Percentiles rank a stretch among this genome's conserved stretches.
These are phyloP conservation scores for Fundulus diaphanus DNA, from an alignment of 2,797 vertebrate species.

Conservation along the genomic window DNA sequence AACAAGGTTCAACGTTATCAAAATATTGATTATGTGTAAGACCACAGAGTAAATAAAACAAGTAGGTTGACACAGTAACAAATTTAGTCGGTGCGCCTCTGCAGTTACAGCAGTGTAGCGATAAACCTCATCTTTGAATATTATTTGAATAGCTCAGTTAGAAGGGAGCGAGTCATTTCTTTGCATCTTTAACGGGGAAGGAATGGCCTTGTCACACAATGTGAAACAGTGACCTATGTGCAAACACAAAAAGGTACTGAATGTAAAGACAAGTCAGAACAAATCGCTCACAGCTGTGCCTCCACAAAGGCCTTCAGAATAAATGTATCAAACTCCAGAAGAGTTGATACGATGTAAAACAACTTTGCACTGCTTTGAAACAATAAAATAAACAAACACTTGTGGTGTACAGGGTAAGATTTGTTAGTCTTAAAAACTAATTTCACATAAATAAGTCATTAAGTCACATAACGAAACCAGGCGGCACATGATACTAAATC, in stretches of 20 bases:
- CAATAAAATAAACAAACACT: too few species aligned
- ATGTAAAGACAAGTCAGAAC: neutral
- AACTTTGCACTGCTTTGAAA: neutral
- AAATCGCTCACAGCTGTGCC: neutral
- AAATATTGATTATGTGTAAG: neutral
- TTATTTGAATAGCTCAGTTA: constrained; percentile 73
- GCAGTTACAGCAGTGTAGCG: constrained; percentile 4
- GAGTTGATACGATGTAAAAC: neutral
- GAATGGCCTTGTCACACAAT: constrained; percentile 10
- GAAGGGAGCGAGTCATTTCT: constrained; percentile 21
- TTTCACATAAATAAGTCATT: too few species aligned
- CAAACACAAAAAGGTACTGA: neutral
- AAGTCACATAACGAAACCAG: too few species aligned
- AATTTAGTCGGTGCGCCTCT: constrained; percentile 1
- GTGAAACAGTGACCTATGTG: constrained; percentile 6
- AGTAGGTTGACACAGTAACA: neutral
- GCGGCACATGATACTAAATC: neutral
- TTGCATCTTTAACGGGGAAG: constrained; percentile 22
- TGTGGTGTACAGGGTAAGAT: too few species aligned
- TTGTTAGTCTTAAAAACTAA: too few species aligned
- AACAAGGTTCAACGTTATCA: neutral
- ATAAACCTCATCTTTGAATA: constrained; percentile 57
- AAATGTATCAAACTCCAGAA: neutral
- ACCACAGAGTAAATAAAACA: neutral
- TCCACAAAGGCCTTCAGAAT: neutral